phyloP scores from a whole-genome alignment of 2,888 invertebrate species.

The Lasioglossum vierecki region DNA sequence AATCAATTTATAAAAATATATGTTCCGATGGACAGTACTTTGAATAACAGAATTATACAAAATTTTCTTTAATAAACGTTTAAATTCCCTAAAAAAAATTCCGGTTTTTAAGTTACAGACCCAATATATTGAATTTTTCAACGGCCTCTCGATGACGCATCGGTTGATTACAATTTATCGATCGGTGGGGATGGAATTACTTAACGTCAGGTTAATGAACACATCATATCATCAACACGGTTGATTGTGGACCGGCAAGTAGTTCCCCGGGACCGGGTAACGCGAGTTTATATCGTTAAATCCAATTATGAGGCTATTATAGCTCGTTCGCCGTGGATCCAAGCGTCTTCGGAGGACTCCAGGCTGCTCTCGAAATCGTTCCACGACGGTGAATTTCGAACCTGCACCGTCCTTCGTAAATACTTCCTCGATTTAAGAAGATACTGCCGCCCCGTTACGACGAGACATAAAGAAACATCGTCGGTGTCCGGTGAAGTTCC shows the following conservation, averaged over 20 bases:
- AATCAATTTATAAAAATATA: no score
- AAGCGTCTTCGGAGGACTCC: conserved; percentile 17
- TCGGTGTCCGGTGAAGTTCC: not conserved
- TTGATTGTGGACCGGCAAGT: conserved; percentile 30
- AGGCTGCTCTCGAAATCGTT: conserved; percentile 9
- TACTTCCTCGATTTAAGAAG: conserved; percentile 7
- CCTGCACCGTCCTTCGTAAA: not conserved
- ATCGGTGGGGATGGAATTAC: conserved; percentile 8
- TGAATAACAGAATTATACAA: no score
- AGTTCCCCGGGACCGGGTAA: conserved; percentile 6
- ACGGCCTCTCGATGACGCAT: not conserved
- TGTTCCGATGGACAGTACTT: no score
- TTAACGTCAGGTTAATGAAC: conserved; percentile 32
- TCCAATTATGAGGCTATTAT: conserved; percentile 52
- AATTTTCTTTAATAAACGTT: no score
- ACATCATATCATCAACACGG: conserved; percentile 29
- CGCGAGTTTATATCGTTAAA: conserved; percentile 43
- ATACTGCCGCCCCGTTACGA: conserved; percentile 23
- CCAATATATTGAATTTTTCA: not conserved
- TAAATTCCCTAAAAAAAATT: no score
- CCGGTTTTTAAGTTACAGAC: no score
- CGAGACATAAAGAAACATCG: not conserved
- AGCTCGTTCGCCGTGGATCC: conserved; percentile 26
- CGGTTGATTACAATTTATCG: conserved; percentile 19
- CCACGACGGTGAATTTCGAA: not conserved